These are phyloP conservation scores for Cavia aperea DNA, from an alignment of 2,113 vertebrate species.

Conservation along the genomic window DNA sequence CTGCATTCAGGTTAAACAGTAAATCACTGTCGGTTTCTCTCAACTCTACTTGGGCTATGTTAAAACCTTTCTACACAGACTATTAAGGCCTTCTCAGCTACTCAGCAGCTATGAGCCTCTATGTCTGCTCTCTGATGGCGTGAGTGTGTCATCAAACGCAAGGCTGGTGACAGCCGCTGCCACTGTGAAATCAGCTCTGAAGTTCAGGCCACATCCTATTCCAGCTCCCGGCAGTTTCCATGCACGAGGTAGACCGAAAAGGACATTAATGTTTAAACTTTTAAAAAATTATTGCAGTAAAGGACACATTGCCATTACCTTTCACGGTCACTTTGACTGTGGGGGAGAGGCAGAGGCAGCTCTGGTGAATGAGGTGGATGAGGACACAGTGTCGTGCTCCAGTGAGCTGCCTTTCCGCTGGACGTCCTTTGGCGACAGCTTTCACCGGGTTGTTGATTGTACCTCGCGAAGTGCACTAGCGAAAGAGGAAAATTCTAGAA, in stretches of 20 bases:
- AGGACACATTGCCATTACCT: neutral
- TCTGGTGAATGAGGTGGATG: neutral
- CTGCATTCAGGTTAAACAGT: neutral
- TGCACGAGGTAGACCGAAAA: neutral
- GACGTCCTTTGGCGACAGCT: neutral
- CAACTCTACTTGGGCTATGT: neutral
- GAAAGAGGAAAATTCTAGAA: neutral
- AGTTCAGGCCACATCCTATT: conserved; percentile 2
- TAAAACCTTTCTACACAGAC: neutral
- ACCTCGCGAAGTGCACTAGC: neutral
- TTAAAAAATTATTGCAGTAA: neutral
- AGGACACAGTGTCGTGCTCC: neutral
- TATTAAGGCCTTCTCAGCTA: neutral
- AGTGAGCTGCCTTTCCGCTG: neutral
- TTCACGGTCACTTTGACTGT: neutral
- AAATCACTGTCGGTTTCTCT: neutral
- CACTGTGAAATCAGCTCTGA: neutral
- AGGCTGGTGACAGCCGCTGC: conserved; percentile 24
- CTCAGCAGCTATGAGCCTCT: neutral
- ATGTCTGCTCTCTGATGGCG: neutral
- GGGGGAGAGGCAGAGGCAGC: neutral
- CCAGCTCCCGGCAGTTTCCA: conserved; percentile 1
- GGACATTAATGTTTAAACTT: neutral
- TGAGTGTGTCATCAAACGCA: conserved; percentile 49
- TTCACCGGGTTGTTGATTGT: neutral